A percentile compares a stretch with the other conserved stretches of the same genome.
Evolutionary conservation across 2,888 invertebrate species (phyloP).

Genomic region (Hipparchia semele): DNA sequence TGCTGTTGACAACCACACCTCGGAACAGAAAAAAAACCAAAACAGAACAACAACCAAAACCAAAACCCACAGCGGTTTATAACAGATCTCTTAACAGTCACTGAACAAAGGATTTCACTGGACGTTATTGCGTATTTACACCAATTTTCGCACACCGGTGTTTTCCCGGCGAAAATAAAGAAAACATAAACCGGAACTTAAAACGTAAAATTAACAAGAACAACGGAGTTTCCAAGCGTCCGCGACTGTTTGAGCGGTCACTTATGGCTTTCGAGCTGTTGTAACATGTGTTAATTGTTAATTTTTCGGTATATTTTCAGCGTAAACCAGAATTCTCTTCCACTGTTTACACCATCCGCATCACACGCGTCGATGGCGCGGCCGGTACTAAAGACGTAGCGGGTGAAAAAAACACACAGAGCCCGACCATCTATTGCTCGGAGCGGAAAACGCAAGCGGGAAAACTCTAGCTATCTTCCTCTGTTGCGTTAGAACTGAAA

Average conservation of each 20-base stretch:
- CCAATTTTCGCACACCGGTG: slow-evolving; percentile 61
- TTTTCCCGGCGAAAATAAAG: slow-evolving; percentile 72
- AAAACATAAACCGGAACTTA: slow-evolving; percentile 51
- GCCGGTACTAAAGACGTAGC: slow-evolving; percentile 62
- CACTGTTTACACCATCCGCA: slow-evolving; percentile 50
- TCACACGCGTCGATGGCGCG: slow-evolving; percentile 63
- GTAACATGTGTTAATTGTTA: slow-evolving; percentile 52
- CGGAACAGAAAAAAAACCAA: slow-evolving; percentile 32
- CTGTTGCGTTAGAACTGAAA: slow-evolving; percentile 32
- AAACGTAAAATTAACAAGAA: slow-evolving; percentile 38
- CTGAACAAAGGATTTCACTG: slow-evolving; percentile 56
- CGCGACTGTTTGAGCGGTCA: slow-evolving; percentile 41
- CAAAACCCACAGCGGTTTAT: slow-evolving; percentile 49
- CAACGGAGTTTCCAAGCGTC: slow-evolving; percentile 37
- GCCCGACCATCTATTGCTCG: slow-evolving; percentile 46
- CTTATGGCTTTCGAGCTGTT: slow-evolving; percentile 39
- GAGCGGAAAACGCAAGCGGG: slow-evolving; percentile 60
- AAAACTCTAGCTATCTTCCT: slow-evolving; percentile 61
- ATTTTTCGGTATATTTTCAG: slow-evolving; percentile 47
- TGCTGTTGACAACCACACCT: slow-evolving; percentile 55
- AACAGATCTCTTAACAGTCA: slow-evolving; percentile 54
- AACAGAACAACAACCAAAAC: slow-evolving; percentile 52
- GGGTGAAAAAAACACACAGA: slow-evolving; percentile 62
- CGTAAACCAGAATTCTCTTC: slow-evolving; percentile 55
- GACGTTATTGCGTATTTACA: slow-evolving; percentile 54